phyloP scores from a whole-genome alignment of 2,888 invertebrate species.

The Phragmatobia fuliginosa region DNA sequence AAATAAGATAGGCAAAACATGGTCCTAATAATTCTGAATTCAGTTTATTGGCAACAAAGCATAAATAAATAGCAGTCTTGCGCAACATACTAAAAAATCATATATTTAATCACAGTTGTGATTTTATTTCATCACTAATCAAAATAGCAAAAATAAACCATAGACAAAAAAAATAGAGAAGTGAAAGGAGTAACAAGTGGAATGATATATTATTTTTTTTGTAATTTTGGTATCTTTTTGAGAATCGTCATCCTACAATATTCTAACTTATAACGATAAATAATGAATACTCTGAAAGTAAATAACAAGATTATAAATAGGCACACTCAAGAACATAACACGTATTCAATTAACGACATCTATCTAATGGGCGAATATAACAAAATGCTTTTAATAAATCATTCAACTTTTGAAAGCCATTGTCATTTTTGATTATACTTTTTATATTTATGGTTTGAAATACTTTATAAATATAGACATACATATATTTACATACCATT shows the following conservation, averaged over 20 bases:
- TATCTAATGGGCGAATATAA: constrained; percentile 16
- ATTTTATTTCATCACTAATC: too few relatives aligned
- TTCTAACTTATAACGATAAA: constrained; percentile 63
- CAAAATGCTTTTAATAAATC: background rate
- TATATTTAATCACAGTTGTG: too few relatives aligned
- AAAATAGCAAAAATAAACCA: constrained; percentile 48
- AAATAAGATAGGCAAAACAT: too few relatives aligned
- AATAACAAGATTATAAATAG: constrained; percentile 74
- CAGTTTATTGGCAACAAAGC: too few relatives aligned
- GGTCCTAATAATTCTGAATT: too few relatives aligned
- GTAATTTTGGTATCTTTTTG: constrained; percentile 56
- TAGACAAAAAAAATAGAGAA: constrained; percentile 60
- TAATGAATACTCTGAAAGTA: constrained; percentile 73
- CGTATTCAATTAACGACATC: constrained; percentile 34
- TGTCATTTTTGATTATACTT: background rate
- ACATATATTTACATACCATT: too few relatives aligned
- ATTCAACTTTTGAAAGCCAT: background rate
- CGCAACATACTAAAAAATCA: too few relatives aligned
- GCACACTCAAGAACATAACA: constrained; percentile 72
- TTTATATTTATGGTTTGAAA: background rate
- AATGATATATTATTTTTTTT: constrained; percentile 60
- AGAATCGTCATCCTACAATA: constrained; percentile 68
- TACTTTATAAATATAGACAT: too few relatives aligned
- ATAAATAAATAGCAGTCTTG: too few relatives aligned
- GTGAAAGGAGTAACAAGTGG: constrained; percentile 83